A percentile compares a stretch with the other conserved stretches of the same genome.
Evolutionary conservation across 2,888 invertebrate species (phyloP).

Genomic region (Psylliodes chrysocephalus): DNA sequence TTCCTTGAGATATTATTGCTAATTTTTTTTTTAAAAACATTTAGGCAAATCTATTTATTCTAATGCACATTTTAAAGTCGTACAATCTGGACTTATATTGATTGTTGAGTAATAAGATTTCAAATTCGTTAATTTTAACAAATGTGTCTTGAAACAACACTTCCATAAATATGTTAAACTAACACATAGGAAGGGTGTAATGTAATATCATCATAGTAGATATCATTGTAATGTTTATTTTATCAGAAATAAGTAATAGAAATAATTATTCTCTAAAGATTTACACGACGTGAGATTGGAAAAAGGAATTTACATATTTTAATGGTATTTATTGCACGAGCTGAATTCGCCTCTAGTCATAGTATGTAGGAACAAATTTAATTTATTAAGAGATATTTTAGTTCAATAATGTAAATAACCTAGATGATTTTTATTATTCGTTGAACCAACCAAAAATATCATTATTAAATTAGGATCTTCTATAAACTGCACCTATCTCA

Average conservation of each 20-base stretch:
- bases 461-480: too few relatives aligned
- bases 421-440: too few relatives aligned
- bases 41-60: too few relatives aligned
- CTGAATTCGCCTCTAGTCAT: constrained; percentile 4
- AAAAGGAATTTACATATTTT: constrained; percentile 2
- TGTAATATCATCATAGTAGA: background rate
- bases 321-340: constrained; percentile 4
- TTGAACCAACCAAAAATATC: too few relatives aligned
- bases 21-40: too few relatives aligned
- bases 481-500: too few relatives aligned
- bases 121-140: background rate
- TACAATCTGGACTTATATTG: background rate
- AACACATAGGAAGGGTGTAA: background rate
- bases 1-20: too few relatives aligned
- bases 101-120: background rate
- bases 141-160: constrained; percentile 1
- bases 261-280: constrained; percentile 4
- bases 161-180: background rate
- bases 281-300: background rate
- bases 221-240: constrained; percentile 8
- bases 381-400: background rate
- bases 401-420: background rate
- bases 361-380: background rate
- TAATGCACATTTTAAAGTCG: too few relatives aligned
- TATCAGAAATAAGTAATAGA: background rate